Base-by-base conservation (phyloP, 2,113 vertebrate genomes). In the Odobenus rosmarus region DNA sequence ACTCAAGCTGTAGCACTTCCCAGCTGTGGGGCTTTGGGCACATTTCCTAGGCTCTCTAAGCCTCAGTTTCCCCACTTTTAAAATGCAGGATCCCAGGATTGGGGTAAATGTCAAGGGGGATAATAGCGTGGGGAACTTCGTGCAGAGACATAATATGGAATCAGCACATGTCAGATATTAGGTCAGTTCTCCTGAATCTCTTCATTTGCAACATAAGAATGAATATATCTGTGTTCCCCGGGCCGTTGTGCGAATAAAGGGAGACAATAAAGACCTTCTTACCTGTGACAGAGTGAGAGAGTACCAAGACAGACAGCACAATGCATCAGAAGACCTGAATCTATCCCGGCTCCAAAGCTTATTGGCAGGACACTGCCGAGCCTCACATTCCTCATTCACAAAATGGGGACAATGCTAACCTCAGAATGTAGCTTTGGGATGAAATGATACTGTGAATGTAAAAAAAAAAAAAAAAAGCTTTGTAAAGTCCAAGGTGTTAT, bases 121-220 rank as follows among this genome's bases (percentile, higher is more conserved):
- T 31, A 59, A 33, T 8, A 8, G 21, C 8, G 0, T 18, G 26
- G 83, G n/a, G 57, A 80, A 90, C 3, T 31, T 61, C 53, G 33
- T 1, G 3, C n/a, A n/a, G 28, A 93, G 46, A 9, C 7, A 0
- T 23, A 1, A 15, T 21, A n/a, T 67, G 18, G 28, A 31, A 0
- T 79, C 6, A 4, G n/a, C 49, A 7, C 2, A 6, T 7, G 10
- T 33, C 55, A 64, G n/a, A 14, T 5, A 11, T 36, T 28, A 36
- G 26, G 16, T 53, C 64, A 39, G 26, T 74, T 26, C 88, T 12
- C 67, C 26, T 9, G 36, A 59, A 23, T 88, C 61, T 77, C 69
- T 79, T 93, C 31, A 21, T 76, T 42, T 69, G 24, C 33, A 18
- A 51, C 33, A 33, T 5, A 61, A 71, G 61, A 80, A 88, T 18